Evolutionary conservation across 1,140 invertebrate species (phyloP).

Genomic region (Andricus grossulariae): DNA sequence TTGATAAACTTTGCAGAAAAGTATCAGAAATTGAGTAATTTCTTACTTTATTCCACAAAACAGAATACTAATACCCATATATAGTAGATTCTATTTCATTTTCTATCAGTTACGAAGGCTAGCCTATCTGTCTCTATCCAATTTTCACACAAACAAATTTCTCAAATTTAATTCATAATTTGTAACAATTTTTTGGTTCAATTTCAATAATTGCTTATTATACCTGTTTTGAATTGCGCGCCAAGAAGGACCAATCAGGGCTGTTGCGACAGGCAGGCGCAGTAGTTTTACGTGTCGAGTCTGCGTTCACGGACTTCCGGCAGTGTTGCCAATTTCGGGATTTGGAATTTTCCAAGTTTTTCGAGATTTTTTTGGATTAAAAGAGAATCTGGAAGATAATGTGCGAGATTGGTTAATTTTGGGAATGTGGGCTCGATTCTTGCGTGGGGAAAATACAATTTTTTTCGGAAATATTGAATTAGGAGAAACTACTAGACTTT

Average conservation of each 20-base stretch:
- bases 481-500: constrained; percentile 7
- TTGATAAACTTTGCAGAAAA: no score
- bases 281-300: no score
- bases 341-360: not conserved
- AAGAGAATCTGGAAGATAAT: not conserved
- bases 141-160: no score
- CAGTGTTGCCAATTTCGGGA: not conserved
- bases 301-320: constrained; percentile 2
- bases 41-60: no score
- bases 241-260: not conserved
- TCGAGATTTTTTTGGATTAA: not conserved
- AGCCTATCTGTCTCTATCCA: no score
- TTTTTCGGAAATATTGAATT: not conserved
- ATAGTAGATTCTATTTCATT: no score
- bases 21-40: no score
- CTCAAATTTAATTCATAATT: no score
- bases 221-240: not conserved
- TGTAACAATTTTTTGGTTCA: no score
- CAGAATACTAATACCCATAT: no score
- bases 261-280: not conserved
- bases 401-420: not conserved
- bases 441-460: not conserved
- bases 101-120: no score
- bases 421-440: not conserved
- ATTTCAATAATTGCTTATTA: no score